These are phyloP conservation scores for Amia ocellicauda DNA, from an alignment of 2,113 vertebrate species.

Conservation along the genomic window DNA sequence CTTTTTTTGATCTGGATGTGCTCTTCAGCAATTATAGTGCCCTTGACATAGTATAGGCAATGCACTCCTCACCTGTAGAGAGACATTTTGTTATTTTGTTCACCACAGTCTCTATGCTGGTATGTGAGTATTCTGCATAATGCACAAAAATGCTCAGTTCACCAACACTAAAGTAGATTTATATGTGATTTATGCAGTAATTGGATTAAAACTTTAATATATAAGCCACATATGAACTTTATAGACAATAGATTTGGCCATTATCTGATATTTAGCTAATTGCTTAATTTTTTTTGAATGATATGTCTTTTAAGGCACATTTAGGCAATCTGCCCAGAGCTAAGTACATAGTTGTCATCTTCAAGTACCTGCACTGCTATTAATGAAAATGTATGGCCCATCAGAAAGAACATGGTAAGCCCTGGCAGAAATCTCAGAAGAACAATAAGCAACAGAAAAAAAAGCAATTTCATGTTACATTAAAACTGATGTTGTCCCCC, in stretches of 20 bases:
- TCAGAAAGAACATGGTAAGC: slow-evolving; percentile 59
- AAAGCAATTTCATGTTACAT: slow-evolving; percentile 49
- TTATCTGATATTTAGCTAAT: slow-evolving; percentile 15
- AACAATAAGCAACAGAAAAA: slow-evolving; percentile 44
- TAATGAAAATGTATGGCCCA: slow-evolving; percentile 75
- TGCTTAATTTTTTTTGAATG: slow-evolving; percentile 52
- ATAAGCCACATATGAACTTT: not conserved
- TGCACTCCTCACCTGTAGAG: no score
- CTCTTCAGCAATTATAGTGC: no score
- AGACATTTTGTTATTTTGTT: no score
- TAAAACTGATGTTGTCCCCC: slow-evolving; percentile 44
- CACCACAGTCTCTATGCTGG: no score
- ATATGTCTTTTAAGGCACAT: slow-evolving; percentile 66
- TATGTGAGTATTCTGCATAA: no score
- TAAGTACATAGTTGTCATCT: slow-evolving; percentile 69
- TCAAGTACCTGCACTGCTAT: slow-evolving; percentile 63
- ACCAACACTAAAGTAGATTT: no score
- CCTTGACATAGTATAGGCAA: no score
- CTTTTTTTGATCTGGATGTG: no score
- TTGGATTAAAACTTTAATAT: slow-evolving; percentile 1
- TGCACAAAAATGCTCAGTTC: no score
- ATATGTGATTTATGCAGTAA: no score
- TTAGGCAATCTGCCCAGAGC: slow-evolving; percentile 63
- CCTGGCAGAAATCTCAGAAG: slow-evolving; percentile 56
- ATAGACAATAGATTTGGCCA: slow-evolving; percentile 4